A percentile compares a stretch with the other conserved stretches of the same genome.
phyloP scores from a whole-genome alignment of 1,140 invertebrate genomes.

The Calliopsis andreniformis region DNA sequence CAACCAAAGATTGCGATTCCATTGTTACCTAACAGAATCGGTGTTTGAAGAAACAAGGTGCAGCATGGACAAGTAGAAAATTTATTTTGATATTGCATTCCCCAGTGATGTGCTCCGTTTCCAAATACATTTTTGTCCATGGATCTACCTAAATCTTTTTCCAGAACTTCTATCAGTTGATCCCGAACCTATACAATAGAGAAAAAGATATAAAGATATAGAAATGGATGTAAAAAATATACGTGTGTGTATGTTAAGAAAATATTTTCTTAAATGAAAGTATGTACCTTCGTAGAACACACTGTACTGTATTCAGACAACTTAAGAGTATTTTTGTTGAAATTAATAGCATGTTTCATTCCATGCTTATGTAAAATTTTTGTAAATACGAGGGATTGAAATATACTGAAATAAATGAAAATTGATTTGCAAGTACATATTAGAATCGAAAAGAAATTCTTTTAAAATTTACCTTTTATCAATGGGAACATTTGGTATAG shows the following conservation, averaged over 20 bases:
- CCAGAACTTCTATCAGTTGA: slow-evolving; percentile 65
- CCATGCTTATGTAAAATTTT: slow-evolving; percentile 76
- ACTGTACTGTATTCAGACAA: slow-evolving; percentile 70
- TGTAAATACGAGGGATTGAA: slow-evolving; percentile 77
- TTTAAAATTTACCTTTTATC: slow-evolving; percentile 69
- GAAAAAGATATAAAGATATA: not conserved
- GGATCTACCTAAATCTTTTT: slow-evolving; percentile 66
- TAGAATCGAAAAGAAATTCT: too few relatives aligned
- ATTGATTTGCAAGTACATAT: not conserved
- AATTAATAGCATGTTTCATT: slow-evolving; percentile 69
- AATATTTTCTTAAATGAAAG: not conserved
- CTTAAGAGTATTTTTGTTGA: slow-evolving; percentile 62
- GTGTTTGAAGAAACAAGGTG: slow-evolving; percentile 76
- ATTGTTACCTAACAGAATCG: slow-evolving; percentile 76
- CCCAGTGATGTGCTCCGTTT: slow-evolving; percentile 78
- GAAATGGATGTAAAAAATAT: too few relatives aligned
- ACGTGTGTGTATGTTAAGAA: not conserved
- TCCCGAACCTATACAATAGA: slow-evolving; percentile 62
- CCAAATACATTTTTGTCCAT: slow-evolving; percentile 69
- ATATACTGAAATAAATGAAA: slow-evolving; percentile 71
- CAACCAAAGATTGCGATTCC: slow-evolving; percentile 79
- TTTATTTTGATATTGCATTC: slow-evolving; percentile 72
- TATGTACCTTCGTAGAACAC: slow-evolving; percentile 74
- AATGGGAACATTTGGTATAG: slow-evolving; percentile 68
- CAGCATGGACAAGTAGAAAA: slow-evolving; percentile 76